Base-by-base conservation (phyloP, 1,140 invertebrate species). In the Cotesia chilonis region DNA sequence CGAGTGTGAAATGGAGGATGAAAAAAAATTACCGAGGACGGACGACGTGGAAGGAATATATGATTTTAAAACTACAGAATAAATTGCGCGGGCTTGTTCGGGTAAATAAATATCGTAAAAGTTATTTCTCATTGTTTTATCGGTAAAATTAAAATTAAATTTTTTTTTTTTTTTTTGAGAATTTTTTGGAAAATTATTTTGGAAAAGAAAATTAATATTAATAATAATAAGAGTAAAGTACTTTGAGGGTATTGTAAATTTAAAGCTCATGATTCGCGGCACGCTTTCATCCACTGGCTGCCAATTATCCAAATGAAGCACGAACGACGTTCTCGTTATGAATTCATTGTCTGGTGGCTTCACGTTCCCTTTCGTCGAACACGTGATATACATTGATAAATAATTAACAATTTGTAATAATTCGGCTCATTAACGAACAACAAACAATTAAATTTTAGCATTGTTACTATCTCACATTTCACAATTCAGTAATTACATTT, bases 341-440 rank as follows among this genome's bases (percentile, higher is more conserved):
- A 63, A 63, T 63, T 63, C 60, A 63, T 63, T 41, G 60, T 63
- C 37, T 63, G 60, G 37, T 14, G 35, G 35, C 5, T 12, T 7
- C 12, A 12, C 37, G 14, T 63, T 38, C 60, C 36, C 60, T 63
- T 63, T 63, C 60, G 36, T 38, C 60, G 60, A 63, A 63, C 37
- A 63, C 60, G 35, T 63, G 60, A 38, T 63, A 63, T 63, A 63
- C 60, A 63, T 63, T 63, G 60, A 63, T 63, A 63, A 63, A 63
- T 63, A 63, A 63, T 63, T 37, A 63, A 37, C 60, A 63, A 63
- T 63, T 38, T 63, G 60, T 12, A 41, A 37, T 37, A 63, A 63
- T 63, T 63, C 35, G 60, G 60, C 60, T 63, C 60, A 63, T 63
- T 38, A 63, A 63, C 60, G 28, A 63, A 36, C 60, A 41, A 63